Percentiles rank a stretch among this genome's conserved stretches.
phyloP scores from a whole-genome alignment of 2,888 invertebrate species.

The Odontocolon sp. region DNA sequence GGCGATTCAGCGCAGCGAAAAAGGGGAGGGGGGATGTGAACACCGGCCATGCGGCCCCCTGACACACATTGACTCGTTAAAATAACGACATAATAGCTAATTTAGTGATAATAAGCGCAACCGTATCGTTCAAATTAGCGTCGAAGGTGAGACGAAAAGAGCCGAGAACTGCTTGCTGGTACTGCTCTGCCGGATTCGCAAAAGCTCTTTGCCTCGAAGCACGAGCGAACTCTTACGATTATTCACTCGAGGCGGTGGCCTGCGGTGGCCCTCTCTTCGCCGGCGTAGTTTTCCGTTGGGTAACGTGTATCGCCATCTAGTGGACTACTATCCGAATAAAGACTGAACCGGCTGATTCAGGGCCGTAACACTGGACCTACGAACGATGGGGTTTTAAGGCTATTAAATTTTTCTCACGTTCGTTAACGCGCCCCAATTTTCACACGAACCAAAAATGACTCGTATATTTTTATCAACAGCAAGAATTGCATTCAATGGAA shows the following conservation, averaged over 20 bases:
- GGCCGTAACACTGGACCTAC: slow-evolving; percentile 12
- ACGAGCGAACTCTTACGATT: background rate
- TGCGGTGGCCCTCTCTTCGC: background rate
- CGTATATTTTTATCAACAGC: background rate
- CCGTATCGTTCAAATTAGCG: slow-evolving; percentile 79
- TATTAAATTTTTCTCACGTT: background rate
- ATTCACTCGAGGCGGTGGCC: background rate
- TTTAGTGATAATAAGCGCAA: slow-evolving; percentile 80
- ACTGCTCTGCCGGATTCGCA: background rate
- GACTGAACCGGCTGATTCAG: slow-evolving; percentile 26
- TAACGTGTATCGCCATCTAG: slow-evolving; percentile 40
- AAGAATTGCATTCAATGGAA: background rate
- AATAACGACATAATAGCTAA: slow-evolving; percentile 81
- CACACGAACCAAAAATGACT: no score
- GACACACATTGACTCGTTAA: slow-evolving; percentile 81
- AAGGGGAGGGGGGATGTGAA: slow-evolving; percentile 33
- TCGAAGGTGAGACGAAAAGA: slow-evolving; percentile 79
- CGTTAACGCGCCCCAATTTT: background rate
- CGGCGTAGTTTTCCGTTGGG: slow-evolving; percentile 4
- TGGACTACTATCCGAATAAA: background rate
- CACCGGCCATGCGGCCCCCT: slow-evolving; percentile 73
- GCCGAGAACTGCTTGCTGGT: slow-evolving; percentile 34
- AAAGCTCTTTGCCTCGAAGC: background rate
- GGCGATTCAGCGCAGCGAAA: no score
- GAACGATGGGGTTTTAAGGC: background rate